Conservation (phyloP, 2,113 vertebrate species). For the Dendrocopos noguchii region DNA sequence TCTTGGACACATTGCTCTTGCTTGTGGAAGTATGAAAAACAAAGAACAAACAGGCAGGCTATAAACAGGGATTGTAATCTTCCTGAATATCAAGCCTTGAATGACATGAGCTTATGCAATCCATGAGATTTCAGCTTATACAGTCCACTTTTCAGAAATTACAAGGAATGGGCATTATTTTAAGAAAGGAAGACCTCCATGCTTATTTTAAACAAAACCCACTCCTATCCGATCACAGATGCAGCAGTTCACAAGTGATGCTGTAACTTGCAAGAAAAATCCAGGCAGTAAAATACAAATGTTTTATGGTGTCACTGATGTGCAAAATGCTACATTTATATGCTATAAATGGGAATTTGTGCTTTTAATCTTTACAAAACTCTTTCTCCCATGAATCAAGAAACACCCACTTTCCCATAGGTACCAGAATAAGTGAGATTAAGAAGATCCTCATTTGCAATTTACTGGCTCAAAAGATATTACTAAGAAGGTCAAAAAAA, state of each 20-base stretch:
- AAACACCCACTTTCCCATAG: background rate
- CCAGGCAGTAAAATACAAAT: background rate
- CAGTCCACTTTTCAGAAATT: background rate
- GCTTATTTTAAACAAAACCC: background rate
- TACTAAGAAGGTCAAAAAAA: background rate
- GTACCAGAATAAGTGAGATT: background rate
- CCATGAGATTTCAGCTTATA: background rate
- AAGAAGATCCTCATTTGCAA: background rate
- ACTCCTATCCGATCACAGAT: background rate
- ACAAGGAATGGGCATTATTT: background rate
- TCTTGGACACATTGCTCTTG: background rate
- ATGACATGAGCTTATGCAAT: background rate
- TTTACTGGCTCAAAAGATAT: background rate
- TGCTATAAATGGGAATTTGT: background rate
- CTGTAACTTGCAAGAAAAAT: background rate
- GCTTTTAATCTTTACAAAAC: background rate
- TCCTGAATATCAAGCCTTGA: background rate
- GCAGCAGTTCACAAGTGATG: background rate
- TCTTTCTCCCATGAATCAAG: background rate
- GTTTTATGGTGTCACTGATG: background rate
- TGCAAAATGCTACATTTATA: background rate
- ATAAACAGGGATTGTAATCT: background rate
- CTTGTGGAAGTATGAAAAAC: background rate
- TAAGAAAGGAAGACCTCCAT: background rate
- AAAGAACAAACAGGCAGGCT: background rate